A percentile compares a stretch with the other conserved stretches of the same genome.
These are phyloP conservation scores for Muscina levida DNA, from an alignment of 2,888 invertebrate species.

Conservation along the genomic window DNA sequence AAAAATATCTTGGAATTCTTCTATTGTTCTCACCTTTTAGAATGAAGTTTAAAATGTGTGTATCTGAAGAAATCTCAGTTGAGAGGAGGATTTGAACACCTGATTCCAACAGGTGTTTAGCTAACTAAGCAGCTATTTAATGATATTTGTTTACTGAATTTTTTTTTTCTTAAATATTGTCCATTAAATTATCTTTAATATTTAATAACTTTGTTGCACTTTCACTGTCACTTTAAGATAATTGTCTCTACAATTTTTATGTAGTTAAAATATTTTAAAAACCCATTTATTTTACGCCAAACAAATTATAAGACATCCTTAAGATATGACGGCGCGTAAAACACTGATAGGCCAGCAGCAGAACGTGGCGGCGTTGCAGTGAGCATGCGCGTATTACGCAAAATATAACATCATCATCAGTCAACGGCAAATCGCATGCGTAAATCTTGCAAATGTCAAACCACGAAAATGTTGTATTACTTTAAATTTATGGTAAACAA, in stretches of 20 bases:
- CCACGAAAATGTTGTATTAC: not conserved
- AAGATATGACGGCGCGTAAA: constrained; percentile 40
- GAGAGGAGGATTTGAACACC: too few species aligned
- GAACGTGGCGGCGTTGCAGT: not conserved
- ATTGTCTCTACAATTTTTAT: too few species aligned
- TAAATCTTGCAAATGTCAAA: constrained; percentile 37
- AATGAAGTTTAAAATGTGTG: too few species aligned
- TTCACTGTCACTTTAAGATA: constrained; percentile 65
- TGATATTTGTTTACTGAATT: too few species aligned
- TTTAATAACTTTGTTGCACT: constrained; percentile 36
- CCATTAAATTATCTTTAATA: constrained; percentile 3
- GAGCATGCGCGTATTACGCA: constrained; percentile 60
- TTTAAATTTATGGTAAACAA: constrained; percentile 50
- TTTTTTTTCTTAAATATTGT: not conserved
- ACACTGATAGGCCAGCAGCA: constrained; percentile 6
- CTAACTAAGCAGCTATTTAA: not conserved
- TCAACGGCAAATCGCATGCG: constrained; percentile 32
- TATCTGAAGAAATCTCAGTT: too few species aligned
- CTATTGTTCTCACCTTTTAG: too few species aligned
- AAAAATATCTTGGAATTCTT: too few species aligned
- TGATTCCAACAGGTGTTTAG: too few species aligned
- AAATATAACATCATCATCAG: constrained; percentile 43
- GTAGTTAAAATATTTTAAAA: not conserved
- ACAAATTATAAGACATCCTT: constrained; percentile 48
- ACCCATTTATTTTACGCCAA: constrained; percentile 33